These are phyloP conservation scores for Idaea aversata DNA, from an alignment of 2,888 invertebrate species.

Conservation along the genomic window DNA sequence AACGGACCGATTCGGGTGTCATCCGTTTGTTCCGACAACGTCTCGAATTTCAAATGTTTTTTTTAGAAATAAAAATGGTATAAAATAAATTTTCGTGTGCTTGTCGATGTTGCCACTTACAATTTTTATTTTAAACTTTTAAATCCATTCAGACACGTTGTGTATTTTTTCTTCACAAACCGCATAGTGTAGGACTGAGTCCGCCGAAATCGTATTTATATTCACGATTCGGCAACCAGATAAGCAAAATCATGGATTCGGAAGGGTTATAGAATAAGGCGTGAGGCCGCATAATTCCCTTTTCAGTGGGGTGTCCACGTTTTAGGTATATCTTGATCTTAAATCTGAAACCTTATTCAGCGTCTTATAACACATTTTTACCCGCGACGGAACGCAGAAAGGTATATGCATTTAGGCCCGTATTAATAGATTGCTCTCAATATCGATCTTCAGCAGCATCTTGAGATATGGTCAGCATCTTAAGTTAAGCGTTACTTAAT, in stretches of 20 bases:
- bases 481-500: too few relatives aligned
- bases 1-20: too few relatives aligned
- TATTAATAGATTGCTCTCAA: too few relatives aligned
- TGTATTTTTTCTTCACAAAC: constrained; percentile 36
- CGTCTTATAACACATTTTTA: constrained; percentile 10
- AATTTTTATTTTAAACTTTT: neutral
- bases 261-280: constrained; percentile 74
- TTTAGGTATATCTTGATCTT: constrained; percentile 43
- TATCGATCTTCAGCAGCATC: too few relatives aligned
- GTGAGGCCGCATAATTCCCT: constrained; percentile 76
- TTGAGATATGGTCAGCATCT: too few relatives aligned
- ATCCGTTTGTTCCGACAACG: too few relatives aligned
- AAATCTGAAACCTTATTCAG: constrained; percentile 32
- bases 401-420: too few relatives aligned
- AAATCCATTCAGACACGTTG: neutral
- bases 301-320: constrained; percentile 55
- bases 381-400: too few relatives aligned
- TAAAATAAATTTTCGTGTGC: neutral
- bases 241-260: constrained; percentile 77
- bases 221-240: constrained; percentile 70
- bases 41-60: too few relatives aligned
- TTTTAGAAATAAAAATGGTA: too few relatives aligned
- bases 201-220: constrained; percentile 74
- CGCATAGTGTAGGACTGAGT: constrained; percentile 54
- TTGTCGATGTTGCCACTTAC: neutral